These are phyloP conservation scores for Sternotherus odoratus DNA, from an alignment of 2,797 vertebrate species.

Conservation along the genomic window DNA sequence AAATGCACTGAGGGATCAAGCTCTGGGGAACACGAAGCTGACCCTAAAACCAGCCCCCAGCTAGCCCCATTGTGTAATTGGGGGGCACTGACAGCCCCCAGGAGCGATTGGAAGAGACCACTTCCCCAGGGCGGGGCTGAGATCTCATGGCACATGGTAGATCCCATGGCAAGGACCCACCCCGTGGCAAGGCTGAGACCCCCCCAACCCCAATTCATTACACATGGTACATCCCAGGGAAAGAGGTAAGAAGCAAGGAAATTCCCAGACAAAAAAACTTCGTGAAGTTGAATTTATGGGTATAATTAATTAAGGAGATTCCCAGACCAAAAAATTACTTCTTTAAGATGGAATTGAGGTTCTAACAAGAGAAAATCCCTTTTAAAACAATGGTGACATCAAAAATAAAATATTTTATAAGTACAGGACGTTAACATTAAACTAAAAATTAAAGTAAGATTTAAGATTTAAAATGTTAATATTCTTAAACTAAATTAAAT, in stretches of 20 bases:
- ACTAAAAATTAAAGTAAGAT: neutral
- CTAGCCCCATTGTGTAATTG: neutral
- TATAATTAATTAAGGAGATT: neutral
- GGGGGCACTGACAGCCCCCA: neutral
- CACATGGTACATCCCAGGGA: neutral
- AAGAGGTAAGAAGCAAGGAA: neutral
- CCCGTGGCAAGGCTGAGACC: neutral
- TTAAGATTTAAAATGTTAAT: neutral
- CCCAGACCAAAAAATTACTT: neutral
- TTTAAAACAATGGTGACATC: neutral
- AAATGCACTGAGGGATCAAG: neutral
- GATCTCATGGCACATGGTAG: neutral
- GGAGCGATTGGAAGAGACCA: neutral
- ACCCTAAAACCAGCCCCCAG: neutral
- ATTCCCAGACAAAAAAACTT: neutral
- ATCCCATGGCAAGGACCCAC: neutral
- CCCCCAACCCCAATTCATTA: neutral
- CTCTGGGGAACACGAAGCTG: neutral
- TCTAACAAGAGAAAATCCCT: neutral
- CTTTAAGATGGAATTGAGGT: neutral
- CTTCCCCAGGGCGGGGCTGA: neutral
- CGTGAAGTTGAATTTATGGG: neutral
- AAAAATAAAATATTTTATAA: neutral
- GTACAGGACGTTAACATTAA: neutral
- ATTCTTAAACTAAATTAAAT: neutral